These are phyloP conservation scores for Gastrophysa polygoni DNA, from an alignment of 2,888 invertebrate genomes.

Conservation along the genomic window DNA sequence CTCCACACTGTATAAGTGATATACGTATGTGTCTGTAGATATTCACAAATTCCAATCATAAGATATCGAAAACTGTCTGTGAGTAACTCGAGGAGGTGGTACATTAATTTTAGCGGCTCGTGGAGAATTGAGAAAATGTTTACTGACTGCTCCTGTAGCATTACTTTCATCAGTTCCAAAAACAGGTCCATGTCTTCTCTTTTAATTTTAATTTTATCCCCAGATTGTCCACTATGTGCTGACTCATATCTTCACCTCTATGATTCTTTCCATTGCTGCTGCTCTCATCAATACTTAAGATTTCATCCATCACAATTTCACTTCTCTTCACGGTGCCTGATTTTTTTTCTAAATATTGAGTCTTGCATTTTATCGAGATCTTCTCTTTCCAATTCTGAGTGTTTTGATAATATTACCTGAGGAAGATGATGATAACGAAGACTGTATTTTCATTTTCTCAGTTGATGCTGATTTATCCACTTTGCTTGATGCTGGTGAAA, in stretches of 20 bases:
- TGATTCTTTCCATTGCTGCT: not conserved
- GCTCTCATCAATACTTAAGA: not conserved
- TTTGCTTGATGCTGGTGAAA: not conserved
- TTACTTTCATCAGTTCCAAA: no score
- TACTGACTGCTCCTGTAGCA: no score
- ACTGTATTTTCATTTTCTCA: not conserved
- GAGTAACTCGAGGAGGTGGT: no score
- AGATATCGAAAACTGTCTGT: no score
- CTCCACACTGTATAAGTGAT: no score
- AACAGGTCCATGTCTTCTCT: no score
- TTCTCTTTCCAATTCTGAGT: not conserved
- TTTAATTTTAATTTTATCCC: no score
- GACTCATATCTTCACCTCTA: constrained; percentile 1
- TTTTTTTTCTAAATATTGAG: not conserved
- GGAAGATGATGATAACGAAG: not conserved
- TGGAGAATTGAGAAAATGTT: no score
- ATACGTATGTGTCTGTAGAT: no score
- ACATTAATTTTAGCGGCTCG: no score
- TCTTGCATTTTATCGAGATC: not conserved
- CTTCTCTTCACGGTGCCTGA: not conserved
- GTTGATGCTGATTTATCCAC: not conserved
- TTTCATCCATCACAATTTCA: not conserved
- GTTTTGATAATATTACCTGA: constrained; percentile 1
- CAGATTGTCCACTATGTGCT: not conserved
- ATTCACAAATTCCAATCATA: no score